Evolutionary conservation across 2,888 invertebrate genomes (phyloP), one percentile per base, ranked within the genome.

Genomic region (Pristionchus maxplancki): DNA sequence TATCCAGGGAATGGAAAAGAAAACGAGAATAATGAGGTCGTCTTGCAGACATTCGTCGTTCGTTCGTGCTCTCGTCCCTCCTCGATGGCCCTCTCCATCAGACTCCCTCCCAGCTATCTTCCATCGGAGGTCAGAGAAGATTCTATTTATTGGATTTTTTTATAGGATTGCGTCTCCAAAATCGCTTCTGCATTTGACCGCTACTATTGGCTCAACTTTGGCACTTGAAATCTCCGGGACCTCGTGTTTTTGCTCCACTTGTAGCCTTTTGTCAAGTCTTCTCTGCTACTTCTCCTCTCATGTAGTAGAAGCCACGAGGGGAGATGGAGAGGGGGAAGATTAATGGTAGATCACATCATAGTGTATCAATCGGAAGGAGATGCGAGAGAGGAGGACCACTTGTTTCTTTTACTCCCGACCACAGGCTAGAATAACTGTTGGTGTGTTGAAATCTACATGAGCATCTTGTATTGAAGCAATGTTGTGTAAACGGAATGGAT

Each of bases 31-130:
- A 3, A 31, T 5, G 58, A 13, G 58, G 3, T 28, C 31, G 28
- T 13, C 24, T 88, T 92, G 34, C 74, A 97, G 97, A 97, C 97
- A 95, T 88, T 88, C 62, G 28, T 88, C 5, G 88, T 88, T 5
- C 88, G 88, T 28, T 53, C 58, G 20, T 88, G 78, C 40, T 81
- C 88, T 40, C 88, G 88, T 20, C 78, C 88, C 4, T 6, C 67
- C 9, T 50, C 88, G 28, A 88, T 88, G 88, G 88, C 88, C 24
- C 88, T 88, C n/a, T 88, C 88, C 28, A 62, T 81, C 62, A 17
- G 88, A 53, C 78, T 88, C 9, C 88, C 88, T 1, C 96, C 96
- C 34, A 64, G 44, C 17, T 85, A 64, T 85, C 62, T 85, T 0
- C 85, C 85, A 37, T 64, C 40, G 24, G 85, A 85, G 85, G 85